These are phyloP conservation scores for Podarcis lilfordi DNA, from an alignment of 2,797 vertebrate species.

Conservation along the genomic window DNA sequence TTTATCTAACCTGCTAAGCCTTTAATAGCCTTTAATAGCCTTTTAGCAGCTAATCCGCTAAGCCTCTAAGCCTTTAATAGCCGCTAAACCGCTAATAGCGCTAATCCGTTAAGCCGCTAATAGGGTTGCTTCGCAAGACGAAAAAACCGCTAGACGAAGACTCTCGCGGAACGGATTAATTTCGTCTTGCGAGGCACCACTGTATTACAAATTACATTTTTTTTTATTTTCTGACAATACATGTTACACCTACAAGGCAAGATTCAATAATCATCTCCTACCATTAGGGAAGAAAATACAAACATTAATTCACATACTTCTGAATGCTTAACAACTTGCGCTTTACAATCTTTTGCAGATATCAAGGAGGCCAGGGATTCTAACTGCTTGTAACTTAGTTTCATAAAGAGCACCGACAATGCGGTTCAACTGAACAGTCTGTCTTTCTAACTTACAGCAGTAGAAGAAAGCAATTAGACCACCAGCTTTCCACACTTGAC, in stretches of 20 bases:
- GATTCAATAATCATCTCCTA: background rate
- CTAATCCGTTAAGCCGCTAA: too few species aligned
- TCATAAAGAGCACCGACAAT: slow-evolving; percentile 31
- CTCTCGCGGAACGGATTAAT: too few species aligned
- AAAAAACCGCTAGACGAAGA: too few species aligned
- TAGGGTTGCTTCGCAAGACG: too few species aligned
- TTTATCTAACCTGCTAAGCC: too few species aligned
- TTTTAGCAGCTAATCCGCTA: too few species aligned
- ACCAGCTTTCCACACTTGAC: background rate
- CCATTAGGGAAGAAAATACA: background rate
- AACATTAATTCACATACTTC: background rate
- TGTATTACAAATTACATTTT: background rate
- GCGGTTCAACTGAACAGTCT: slow-evolving; percentile 48
- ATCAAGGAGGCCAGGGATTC: background rate
- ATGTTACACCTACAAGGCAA: slow-evolving; percentile 10
- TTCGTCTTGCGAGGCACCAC: too few species aligned
- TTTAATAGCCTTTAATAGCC: too few species aligned
- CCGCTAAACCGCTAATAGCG: too few species aligned
- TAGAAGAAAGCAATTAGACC: slow-evolving; percentile 50
- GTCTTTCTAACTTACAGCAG: slow-evolving; percentile 35
- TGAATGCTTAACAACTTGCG: background rate
- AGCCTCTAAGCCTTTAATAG: too few species aligned
- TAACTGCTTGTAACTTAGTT: slow-evolving; percentile 7
- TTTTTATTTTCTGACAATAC: slow-evolving; percentile 5
- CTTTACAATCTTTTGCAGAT: background rate